Evolutionary conservation across 2,888 invertebrate species (phyloP), one percentile per base, ranked within the genome.

Genomic region (Nysson spinosus): DNA sequence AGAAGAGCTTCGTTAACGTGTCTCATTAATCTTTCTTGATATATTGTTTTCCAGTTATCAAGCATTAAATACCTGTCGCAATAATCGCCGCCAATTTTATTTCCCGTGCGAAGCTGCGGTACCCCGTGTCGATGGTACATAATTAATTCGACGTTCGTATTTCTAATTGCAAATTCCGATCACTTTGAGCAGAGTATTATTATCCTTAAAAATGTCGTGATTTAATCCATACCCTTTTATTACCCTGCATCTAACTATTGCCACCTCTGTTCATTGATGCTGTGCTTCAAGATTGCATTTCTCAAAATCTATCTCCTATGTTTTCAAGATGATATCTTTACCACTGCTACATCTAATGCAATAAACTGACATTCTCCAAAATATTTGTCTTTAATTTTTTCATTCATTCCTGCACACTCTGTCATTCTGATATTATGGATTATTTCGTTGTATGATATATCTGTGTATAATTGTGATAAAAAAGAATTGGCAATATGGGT

Each of bases 391-490:
- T n/a, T n/a, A n/a, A n/a, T n/a, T n/a, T n/a, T n/a, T n/a, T n/a
- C n/a, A n/a, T n/a, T n/a, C n/a, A n/a, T n/a, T n/a, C n/a, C n/a
- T 34, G 4, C 4, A 34, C 14, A 16, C 34, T 34, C n/a, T 14
- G 14, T 34, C 9, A 30, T 9, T 30, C n/a, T 30, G n/a, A 30
- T 1, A n/a, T 54, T 17, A 11, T 32, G 1, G 11, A 30, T n/a
- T 24, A 0, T 14, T 26, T 63, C 35, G 17, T 6, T 26, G 52
- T 34, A 37, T 55, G 16, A n/a, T 44, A 17, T 26, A 37, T 54
- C 30, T 64, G 11, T 35, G 32, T 20, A 57, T 34, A 4, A 43
- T 9, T 56, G 26, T 42, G 28, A 75, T 50, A 49, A 65, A n/a
- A n/a, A n/a, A n/a, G n/a, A n/a, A n/a, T n/a, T n/a, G n/a, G n/a